Conservation (phyloP, 2,888 invertebrate genomes). For the Phymatocera aterrima region DNA sequence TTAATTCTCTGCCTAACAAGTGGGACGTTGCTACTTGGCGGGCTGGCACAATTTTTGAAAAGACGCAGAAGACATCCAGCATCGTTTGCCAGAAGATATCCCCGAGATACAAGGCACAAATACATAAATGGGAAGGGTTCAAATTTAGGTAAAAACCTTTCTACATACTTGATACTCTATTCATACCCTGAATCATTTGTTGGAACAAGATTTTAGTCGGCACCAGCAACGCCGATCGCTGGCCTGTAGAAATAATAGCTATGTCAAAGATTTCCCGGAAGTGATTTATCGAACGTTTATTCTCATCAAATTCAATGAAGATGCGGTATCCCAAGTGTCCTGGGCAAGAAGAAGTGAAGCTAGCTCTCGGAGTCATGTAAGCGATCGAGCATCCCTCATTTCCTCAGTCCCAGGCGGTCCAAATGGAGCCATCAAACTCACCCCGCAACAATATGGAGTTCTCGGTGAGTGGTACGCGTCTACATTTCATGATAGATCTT, state of each 20-base stretch:
- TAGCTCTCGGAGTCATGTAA: conserved; percentile 70
- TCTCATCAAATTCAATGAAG: conserved; percentile 53
- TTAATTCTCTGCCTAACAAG: conserved; percentile 85
- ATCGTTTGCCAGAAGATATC: conserved; percentile 63
- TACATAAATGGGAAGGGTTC: conserved; percentile 65
- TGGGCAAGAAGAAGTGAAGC: conserved; percentile 72
- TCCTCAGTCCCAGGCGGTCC: conserved; percentile 72
- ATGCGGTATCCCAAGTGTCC: conserved; percentile 70
- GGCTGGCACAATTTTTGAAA: conserved; percentile 87
- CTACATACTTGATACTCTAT: too few species aligned
- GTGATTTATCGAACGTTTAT: neutral
- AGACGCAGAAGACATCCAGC: conserved; percentile 76
- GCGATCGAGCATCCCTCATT: conserved; percentile 70
- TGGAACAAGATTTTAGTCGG: neutral
- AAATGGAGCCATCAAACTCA: conserved; percentile 81
- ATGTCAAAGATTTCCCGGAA: neutral
- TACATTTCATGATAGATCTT: conserved; percentile 43
- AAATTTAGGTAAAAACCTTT: conserved; percentile 68
- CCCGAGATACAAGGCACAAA: conserved; percentile 68
- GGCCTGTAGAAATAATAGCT: neutral
- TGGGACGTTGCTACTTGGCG: conserved; percentile 88
- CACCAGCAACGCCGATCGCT: neutral
- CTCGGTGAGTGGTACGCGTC: conserved; percentile 83
- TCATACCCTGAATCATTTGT: neutral
- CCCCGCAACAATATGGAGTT: conserved; percentile 92